A percentile compares a stretch with the other conserved stretches of the same genome.
Evolutionary conservation across 2,797 vertebrate genomes (phyloP).

Genomic region (Rhinogobio ventralis): DNA sequence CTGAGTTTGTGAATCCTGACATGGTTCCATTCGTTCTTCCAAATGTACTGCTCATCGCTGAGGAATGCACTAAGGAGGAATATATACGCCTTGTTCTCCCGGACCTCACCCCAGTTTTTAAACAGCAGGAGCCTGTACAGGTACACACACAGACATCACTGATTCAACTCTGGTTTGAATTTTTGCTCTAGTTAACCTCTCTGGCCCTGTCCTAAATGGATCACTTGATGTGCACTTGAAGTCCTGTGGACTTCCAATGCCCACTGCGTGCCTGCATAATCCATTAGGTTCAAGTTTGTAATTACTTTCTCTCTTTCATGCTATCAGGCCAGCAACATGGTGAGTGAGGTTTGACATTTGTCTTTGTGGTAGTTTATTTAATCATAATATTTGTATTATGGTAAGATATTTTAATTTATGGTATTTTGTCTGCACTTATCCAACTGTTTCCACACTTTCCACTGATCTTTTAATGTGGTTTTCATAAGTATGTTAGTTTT

Average conservation of each 20-base stretch:
- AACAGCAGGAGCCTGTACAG: conserved; percentile 97
- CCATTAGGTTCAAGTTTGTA: neutral
- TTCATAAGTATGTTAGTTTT: neutral
- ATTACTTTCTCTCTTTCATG: conserved; percentile 74
- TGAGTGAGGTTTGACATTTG: conserved; percentile 82
- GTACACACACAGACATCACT: conserved; percentile 67
- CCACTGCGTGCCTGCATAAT: neutral
- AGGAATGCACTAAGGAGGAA: conserved; percentile 98
- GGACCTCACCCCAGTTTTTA: conserved; percentile 95
- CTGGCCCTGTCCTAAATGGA: neutral
- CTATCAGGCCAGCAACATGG: conserved; percentile 99
- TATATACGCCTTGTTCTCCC: conserved; percentile 92
- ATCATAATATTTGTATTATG: neutral
- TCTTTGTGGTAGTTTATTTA: conserved; percentile 5
- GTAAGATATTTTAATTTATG: neutral
- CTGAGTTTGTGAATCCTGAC: conserved; percentile 97
- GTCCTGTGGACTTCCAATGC: neutral
- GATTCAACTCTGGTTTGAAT: neutral
- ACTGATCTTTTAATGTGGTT: neutral
- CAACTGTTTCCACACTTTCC: neutral
- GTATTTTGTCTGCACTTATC: neutral
- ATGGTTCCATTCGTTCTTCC: conserved; percentile 99
- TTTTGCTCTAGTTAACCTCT: neutral
- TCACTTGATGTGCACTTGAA: neutral
- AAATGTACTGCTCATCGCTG: conserved; percentile 95